phyloP scores from a whole-genome alignment of 2,888 invertebrate genomes.

The Drosophila melanocephala region DNA sequence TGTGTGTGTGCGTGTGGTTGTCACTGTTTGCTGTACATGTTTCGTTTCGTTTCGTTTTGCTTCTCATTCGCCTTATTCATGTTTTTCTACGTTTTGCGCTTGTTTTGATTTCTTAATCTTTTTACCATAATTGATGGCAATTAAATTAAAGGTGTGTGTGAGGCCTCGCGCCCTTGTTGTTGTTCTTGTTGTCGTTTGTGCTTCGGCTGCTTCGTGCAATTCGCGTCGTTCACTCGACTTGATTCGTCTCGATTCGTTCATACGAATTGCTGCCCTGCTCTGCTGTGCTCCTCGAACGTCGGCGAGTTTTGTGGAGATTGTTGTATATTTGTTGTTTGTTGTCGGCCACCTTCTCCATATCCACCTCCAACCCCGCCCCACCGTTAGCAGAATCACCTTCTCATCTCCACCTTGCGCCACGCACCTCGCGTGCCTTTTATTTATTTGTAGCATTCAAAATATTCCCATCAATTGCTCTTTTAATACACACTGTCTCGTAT shows the following conservation, averaged over 20 bases:
- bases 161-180: slow-evolving; percentile 52
- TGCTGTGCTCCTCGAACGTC: slow-evolving; percentile 17
- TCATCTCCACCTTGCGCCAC: slow-evolving; percentile 20
- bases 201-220: slow-evolving; percentile 47
- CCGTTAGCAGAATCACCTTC: background rate
- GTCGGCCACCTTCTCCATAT: slow-evolving; percentile 35
- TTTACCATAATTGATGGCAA: slow-evolving; percentile 82
- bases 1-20: slow-evolving; percentile 16
- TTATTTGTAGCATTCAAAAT: slow-evolving; percentile 61
- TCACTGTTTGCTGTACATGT: slow-evolving; percentile 39
- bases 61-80: slow-evolving; percentile 69
- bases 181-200: slow-evolving; percentile 43
- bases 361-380: slow-evolving; percentile 6
- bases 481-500: background rate
- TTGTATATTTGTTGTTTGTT: slow-evolving; percentile 29
- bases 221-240: slow-evolving; percentile 15
- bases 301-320: slow-evolving; percentile 32
- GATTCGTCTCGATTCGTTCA: slow-evolving; percentile 16
- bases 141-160: slow-evolving; percentile 80
- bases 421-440: slow-evolving; percentile 57
- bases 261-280: slow-evolving; percentile 46
- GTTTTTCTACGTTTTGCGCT: slow-evolving; percentile 74
- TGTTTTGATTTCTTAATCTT: slow-evolving; percentile 83
- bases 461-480: slow-evolving; percentile 55
- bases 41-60: slow-evolving; percentile 57